Percentiles rank a stretch among this genome's conserved stretches.
Conservation (phyloP, 37 sponge, comb jelly and placozoan genomes). For the Mnemiopsis leidyi region DNA sequence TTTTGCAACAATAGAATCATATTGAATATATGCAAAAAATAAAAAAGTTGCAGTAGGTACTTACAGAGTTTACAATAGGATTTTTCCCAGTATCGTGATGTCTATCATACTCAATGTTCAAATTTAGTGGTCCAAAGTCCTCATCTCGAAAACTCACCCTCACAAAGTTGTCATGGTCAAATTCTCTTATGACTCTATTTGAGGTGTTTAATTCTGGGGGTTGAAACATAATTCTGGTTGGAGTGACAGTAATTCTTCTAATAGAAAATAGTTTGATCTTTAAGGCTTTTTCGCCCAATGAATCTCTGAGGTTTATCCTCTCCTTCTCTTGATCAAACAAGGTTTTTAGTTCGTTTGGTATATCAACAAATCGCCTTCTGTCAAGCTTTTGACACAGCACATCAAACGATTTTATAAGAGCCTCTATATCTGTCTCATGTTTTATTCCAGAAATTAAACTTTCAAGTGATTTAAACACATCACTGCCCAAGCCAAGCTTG, state of each 20-base stretch:
- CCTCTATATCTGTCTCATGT: neutral
- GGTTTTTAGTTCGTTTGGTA: neutral
- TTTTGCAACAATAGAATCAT: too few relatives aligned
- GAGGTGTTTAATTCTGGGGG: conserved; percentile 62
- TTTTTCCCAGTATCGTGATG: neutral
- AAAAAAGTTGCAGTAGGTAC: too few relatives aligned
- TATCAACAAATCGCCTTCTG: neutral
- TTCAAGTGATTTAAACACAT: neutral
- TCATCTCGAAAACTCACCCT: conserved; percentile 67
- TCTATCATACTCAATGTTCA: conserved; percentile 1
- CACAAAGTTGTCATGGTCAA: conserved; percentile 49
- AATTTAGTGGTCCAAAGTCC: conserved; percentile 45
- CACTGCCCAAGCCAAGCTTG: neutral
- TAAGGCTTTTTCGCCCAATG: neutral
- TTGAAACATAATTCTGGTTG: conserved; percentile 24
- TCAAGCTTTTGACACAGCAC: conserved; percentile 30
- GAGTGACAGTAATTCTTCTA: conserved; percentile 36
- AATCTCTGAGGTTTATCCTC: neutral
- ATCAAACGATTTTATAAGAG: conserved; percentile 26
- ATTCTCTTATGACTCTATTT: conserved; percentile 65
- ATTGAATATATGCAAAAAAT: too few relatives aligned
- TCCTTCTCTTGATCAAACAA: neutral
- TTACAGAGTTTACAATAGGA: neutral
- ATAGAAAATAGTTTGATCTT: neutral
- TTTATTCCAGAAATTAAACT: neutral